These are phyloP conservation scores for Exocentrus adspersus DNA, from an alignment of 2,888 invertebrate species.

Conservation along the genomic window DNA sequence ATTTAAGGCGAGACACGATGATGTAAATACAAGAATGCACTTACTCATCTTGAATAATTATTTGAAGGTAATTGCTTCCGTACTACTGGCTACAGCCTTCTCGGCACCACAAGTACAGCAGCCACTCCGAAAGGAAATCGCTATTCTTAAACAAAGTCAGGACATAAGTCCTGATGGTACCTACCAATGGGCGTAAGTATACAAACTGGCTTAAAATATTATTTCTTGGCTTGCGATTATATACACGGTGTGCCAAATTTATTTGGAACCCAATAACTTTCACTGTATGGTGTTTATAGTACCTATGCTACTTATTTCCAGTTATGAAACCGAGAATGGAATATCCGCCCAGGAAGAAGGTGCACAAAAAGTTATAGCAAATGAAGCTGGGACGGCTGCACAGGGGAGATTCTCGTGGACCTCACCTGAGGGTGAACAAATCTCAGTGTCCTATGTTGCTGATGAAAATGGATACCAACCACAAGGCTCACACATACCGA, in stretches of 20 bases:
- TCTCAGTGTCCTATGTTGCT: constrained; percentile 48
- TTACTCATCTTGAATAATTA: too few relatives aligned
- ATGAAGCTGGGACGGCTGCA: constrained; percentile 59
- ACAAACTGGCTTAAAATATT: too few relatives aligned
- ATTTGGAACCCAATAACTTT: too few relatives aligned
- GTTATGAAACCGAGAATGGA: constrained; percentile 71
- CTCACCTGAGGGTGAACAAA: constrained; percentile 49
- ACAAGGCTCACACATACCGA: constrained; percentile 46
- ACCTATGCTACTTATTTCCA: constrained; percentile 48
- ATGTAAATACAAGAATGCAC: neutral
- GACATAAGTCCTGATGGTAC: constrained; percentile 63
- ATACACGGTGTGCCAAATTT: too few relatives aligned
- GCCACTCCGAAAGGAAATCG: neutral
- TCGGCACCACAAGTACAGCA: neutral
- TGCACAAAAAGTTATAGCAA: constrained; percentile 56
- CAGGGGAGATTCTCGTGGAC: constrained; percentile 63
- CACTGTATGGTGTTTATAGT: too few relatives aligned
- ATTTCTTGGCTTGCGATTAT: too few relatives aligned
- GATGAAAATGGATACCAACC: constrained; percentile 56
- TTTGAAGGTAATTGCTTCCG: constrained; percentile 21
- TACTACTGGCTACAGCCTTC: constrained; percentile 12
- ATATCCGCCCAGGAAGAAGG: constrained; percentile 70
- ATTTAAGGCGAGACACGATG: too few relatives aligned
- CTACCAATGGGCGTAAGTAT: constrained; percentile 64
- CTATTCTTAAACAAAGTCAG: constrained; percentile 52